A percentile compares a stretch with the other conserved stretches of the same genome.
These are phyloP conservation scores for Propithecus deckenii DNA, from an alignment of 2,797 vertebrate species.

Conservation along the genomic window DNA sequence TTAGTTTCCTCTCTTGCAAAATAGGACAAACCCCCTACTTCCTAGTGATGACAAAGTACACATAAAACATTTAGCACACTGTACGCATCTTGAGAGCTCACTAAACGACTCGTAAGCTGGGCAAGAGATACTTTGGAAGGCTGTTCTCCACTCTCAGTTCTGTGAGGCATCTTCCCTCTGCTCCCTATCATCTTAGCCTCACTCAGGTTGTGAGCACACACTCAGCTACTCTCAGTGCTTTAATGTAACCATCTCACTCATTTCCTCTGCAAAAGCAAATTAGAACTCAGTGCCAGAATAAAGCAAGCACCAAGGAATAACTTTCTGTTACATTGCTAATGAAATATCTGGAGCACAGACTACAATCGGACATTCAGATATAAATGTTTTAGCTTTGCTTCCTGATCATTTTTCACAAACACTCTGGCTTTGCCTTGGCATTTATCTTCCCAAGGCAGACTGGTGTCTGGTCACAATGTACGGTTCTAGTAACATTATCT, in stretches of 20 bases:
- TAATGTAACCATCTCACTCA: slow-evolving; percentile 51
- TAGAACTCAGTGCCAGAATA: slow-evolving; percentile 54
- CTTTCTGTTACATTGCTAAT: neutral
- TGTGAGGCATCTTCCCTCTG: neutral
- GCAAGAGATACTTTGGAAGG: neutral
- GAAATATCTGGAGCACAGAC: neutral
- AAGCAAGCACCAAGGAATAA: neutral
- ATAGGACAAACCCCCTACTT: neutral
- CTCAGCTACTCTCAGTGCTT: neutral
- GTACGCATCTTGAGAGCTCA: neutral
- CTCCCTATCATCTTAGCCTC: neutral
- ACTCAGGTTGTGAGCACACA: neutral
- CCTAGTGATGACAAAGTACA: neutral
- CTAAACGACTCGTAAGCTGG: neutral
- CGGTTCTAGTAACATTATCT: slow-evolving; percentile 35
- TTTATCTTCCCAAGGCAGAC: slow-evolving; percentile 64
- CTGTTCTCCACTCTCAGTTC: neutral
- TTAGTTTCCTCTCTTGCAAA: neutral
- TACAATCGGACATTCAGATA: neutral
- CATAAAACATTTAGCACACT: neutral
- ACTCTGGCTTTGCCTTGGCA: slow-evolving; percentile 61
- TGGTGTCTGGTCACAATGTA: slow-evolving; percentile 58
- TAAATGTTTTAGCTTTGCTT: slow-evolving; percentile 58
- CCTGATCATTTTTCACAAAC: slow-evolving; percentile 53
- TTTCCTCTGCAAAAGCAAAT: slow-evolving; percentile 63